Evolutionary conservation across 2,797 vertebrate genomes (phyloP), one percentile per base, ranked within the genome.

Genomic region (Sarcophilus harrisii): DNA sequence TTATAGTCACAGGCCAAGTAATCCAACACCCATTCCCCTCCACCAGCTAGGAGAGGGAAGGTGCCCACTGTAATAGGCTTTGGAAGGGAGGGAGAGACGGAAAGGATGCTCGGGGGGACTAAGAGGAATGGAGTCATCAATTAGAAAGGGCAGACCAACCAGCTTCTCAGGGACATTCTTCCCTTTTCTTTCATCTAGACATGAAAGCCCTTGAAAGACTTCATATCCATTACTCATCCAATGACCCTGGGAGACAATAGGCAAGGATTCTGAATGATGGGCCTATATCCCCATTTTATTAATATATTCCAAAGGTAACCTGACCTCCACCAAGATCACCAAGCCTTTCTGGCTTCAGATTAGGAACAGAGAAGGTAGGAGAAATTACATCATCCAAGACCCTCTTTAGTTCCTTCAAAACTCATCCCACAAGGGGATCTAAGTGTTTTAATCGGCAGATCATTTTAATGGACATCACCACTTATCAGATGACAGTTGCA

Each of bases 1-100:
- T 98, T 98, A 98, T 97, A 98, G 98, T 96, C 32, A 57, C 94
- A 92, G 97, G 98, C 97, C 57, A 81, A 95, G 98, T 98, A 98
- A 99, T 97, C 96, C 97, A 98, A 98, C 97, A 98, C 97, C 95
- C 52, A 81, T 32, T 87, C n/a, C 52, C 29, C 38, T 14, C 59
- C 92, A 66, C 57, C 29, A 24, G 59, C 28, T 38, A 29, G 58
- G 8, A 57, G 6, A 55, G 0, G 12, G 27, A 52, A 32, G 12
- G 73, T 45, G 38, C 45, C 38, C 21, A 45, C 38, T 45, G 38
- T 38, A n/a, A 45, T 24, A 45, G 21, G 29, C 38, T 81, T 45
- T 27, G 38, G 6, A 81, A 18, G 38, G 8, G 66, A 73, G 13
- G 30, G 30, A n/a, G 1, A 32, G 57, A 49, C 49, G 38, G 14